Evolutionary conservation across 2,113 vertebrate species (phyloP).

Genomic region (Sceloporus tristichus): DNA sequence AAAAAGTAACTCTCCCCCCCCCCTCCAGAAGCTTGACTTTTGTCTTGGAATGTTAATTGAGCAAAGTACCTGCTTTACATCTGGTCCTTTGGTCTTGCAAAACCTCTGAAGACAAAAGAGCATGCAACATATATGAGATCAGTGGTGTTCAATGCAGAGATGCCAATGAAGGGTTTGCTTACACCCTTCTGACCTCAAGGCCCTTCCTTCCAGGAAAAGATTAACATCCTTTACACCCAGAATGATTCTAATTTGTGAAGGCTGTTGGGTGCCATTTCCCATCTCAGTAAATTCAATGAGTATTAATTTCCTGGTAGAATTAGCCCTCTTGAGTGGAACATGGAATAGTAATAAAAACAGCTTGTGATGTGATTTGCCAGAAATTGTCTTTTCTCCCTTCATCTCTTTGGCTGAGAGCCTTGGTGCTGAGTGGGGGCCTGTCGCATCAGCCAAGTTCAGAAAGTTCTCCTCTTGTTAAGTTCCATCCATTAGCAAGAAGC

Average conservation of each 20-base stretch:
- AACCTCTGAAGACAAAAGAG: slow-evolving; percentile 37
- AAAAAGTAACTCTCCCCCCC: too few relatives aligned
- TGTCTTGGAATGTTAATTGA: slow-evolving; percentile 23
- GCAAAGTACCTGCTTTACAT: slow-evolving; percentile 33
- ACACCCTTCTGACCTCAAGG: slow-evolving; percentile 12
- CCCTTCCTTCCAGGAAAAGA: slow-evolving; percentile 32
- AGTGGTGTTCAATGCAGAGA: background rate
- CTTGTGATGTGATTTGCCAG: slow-evolving; percentile 18
- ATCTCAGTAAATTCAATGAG: slow-evolving; percentile 53
- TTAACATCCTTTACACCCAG: slow-evolving; percentile 55
- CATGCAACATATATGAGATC: background rate
- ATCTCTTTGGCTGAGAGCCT: slow-evolving; percentile 45
- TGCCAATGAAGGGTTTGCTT: background rate
- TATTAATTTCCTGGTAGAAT: slow-evolving; percentile 65
- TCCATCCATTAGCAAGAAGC: background rate
- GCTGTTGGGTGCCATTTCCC: slow-evolving; percentile 66
- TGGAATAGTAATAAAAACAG: slow-evolving; percentile 51
- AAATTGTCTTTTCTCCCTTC: slow-evolving; percentile 50
- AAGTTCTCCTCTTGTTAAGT: slow-evolving; percentile 23
- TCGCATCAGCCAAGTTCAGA: background rate
- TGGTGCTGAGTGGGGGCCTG: background rate
- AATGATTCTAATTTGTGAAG: slow-evolving; percentile 45
- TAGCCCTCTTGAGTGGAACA: slow-evolving; percentile 44
- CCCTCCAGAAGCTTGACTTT: background rate
- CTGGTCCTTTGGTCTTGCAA: slow-evolving; percentile 50